Base-by-base conservation (phyloP, 2,888 invertebrate genomes). In the Ochropacha duplaris region DNA sequence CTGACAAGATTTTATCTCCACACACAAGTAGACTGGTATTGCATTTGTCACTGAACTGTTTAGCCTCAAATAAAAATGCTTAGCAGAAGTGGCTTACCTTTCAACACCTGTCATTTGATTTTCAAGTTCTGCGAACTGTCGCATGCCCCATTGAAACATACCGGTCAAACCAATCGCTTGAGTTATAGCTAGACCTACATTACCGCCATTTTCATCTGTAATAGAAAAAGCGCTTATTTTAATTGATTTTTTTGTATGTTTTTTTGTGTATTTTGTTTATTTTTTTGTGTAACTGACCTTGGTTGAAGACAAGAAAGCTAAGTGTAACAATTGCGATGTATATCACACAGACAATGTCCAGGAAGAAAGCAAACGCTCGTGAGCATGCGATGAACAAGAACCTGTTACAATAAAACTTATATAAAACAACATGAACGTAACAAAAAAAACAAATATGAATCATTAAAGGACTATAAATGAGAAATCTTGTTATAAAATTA, bases 371-470 rank as follows among this genome's bases (percentile, higher is more conserved):
- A 78, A 99, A 98, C 70, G 99, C 98, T 62, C 99, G 95, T 19
- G 97, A 97, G 5, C 97, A 96, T 0, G 97, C 95, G 57, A 99
- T 95, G 84, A 98, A 98, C 75, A 98, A 93, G 81, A 95, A 99
- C 92, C 92, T 92, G 71, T 0, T n/a, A 80, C 74, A 54, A 59
- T 31, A 55, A 31, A 39, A 51, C 19, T 60, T 51, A 52, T 28
- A n/a, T 34, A 34, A 14, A 28, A 28, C 6, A 28, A 28, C 9
- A 6, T 28, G 28, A 9, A 28, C 9, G 28, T 9, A 1, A n/a
- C n/a, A n/a, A n/a, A n/a, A n/a, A n/a, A n/a, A n/a, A n/a, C n/a
- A n/a, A n/a, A n/a, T n/a, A n/a, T n/a, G n/a, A n/a, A n/a, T n/a
- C n/a, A n/a, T n/a, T n/a, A n/a, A n/a, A n/a, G n/a, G n/a, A n/a